Evolutionary conservation across 2,888 invertebrate genomes (phyloP).

Genomic region (Nowickia ferox): DNA sequence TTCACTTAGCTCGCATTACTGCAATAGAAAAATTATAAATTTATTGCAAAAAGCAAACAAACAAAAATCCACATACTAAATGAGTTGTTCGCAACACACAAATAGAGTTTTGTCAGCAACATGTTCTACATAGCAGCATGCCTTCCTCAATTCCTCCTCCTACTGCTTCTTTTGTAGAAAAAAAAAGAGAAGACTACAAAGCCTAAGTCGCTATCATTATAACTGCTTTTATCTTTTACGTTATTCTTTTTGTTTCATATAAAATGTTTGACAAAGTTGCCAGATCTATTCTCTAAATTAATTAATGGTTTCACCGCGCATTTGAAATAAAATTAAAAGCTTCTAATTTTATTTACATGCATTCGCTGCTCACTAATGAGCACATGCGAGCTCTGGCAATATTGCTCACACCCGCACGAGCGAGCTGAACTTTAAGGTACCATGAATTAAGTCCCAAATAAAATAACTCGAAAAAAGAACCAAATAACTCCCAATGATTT

Average conservation of each 20-base stretch:
- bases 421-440: no score
- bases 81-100: slow-evolving; percentile 57
- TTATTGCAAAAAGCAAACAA: slow-evolving; percentile 22
- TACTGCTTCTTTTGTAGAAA: slow-evolving; percentile 14
- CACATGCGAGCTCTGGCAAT: no score
- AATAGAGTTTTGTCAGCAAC: slow-evolving; percentile 65
- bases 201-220: slow-evolving; percentile 52
- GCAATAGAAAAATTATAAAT: slow-evolving; percentile 3
- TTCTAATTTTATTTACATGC: background rate
- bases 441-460: no score
- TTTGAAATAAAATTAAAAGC: background rate
- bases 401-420: no score
- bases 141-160: background rate
- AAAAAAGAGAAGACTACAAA: slow-evolving; percentile 47
- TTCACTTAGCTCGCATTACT: slow-evolving; percentile 26
- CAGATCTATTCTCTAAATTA: slow-evolving; percentile 31
- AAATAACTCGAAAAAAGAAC: no score
- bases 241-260: slow-evolving; percentile 3
- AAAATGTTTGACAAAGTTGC: slow-evolving; percentile 43
- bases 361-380: no score
- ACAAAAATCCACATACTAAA: slow-evolving; percentile 31
- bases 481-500: no score
- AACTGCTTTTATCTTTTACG: slow-evolving; percentile 36
- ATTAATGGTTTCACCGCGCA: no score
- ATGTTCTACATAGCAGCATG: slow-evolving; percentile 53